Base-by-base conservation (phyloP, 2,797 vertebrate genomes). In the Ara ararauna region DNA sequence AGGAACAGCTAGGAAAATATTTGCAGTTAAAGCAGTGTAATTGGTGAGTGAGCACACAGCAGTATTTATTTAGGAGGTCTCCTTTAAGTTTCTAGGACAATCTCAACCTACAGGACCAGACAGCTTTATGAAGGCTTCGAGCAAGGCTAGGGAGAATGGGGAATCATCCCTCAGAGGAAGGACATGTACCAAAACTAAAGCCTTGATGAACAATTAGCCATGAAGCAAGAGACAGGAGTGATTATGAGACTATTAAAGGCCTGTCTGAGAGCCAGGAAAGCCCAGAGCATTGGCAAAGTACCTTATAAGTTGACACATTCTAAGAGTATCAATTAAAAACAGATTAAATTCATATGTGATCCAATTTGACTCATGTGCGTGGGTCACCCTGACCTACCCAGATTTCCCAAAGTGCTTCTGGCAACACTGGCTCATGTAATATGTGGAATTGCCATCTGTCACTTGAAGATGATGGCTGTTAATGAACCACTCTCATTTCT, bases 321-420 rank as follows among this genome's bases (percentile, higher is more conserved):
- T 32, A 67, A 90, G 27, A 82, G 23, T 82, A 71, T 67, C 74
- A 84, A 45, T 96, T 87, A 81, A 94, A 93, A 92, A 5, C 47
- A 78, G 30, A 94, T 94, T 82, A 84, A 95, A 86, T 78, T 77
- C 4, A 24, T 54, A 45, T 62, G 20, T 26, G 51, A 77, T 76
- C 64, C n/a, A 67, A 23, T 85, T 74, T 90, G 56, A 61, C 71
- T 79, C 40, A 23, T 70, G 51, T 82, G 22, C 26, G 6, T 76
- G 51, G 71, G 36, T 72, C 32, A 76, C 19, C 11, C 14, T 70
- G 54, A 84, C n/a, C 67, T 70, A 67, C 24, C 11, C 16, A 91
- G 38, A 50, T 77, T 87, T 88, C 42, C 24, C n/a, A 40, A 81
- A 34, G 30, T 76, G 38, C 10, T 74, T 87, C 68, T 91, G 66